These are phyloP conservation scores for Mystacornis crossleyi DNA, from an alignment of 2,113 vertebrate genomes.

Conservation along the genomic window DNA sequence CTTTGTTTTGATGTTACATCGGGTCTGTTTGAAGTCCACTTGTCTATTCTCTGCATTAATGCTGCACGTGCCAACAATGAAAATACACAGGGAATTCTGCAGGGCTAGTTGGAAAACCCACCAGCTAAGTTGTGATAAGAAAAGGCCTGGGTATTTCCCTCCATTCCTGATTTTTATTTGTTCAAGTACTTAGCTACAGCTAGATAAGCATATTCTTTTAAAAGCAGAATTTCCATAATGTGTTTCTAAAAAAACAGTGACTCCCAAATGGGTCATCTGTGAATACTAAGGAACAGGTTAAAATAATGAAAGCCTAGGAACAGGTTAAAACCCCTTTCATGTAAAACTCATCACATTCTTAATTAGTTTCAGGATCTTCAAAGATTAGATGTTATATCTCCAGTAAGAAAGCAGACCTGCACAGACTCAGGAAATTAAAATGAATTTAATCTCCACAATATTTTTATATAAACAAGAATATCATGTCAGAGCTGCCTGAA, in stretches of 20 bases:
- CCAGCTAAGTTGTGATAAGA: neutral
- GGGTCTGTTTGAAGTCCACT: neutral
- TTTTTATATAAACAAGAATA: neutral
- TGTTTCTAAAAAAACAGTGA: neutral
- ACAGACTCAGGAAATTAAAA: conserved; percentile 7
- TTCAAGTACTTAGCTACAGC: neutral
- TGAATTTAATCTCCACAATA: neutral
- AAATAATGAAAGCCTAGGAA: neutral
- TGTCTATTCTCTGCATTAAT: neutral
- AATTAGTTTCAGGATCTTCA: neutral
- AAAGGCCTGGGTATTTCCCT: neutral
- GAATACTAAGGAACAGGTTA: neutral
- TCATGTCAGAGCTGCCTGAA: neutral
- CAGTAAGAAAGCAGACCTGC: neutral
- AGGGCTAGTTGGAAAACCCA: neutral
- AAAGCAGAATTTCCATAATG: neutral
- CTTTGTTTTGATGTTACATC: neutral
- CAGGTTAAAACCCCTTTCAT: neutral
- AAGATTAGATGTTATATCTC: neutral
- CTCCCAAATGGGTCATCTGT: neutral
- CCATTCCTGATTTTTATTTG: neutral
- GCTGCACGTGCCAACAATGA: neutral
- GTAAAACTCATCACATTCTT: neutral
- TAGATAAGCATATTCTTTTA: neutral
- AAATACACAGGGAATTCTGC: neutral